Evolutionary conservation across 2,888 invertebrate species (phyloP).

Genomic region (Agrochola lota): DNA sequence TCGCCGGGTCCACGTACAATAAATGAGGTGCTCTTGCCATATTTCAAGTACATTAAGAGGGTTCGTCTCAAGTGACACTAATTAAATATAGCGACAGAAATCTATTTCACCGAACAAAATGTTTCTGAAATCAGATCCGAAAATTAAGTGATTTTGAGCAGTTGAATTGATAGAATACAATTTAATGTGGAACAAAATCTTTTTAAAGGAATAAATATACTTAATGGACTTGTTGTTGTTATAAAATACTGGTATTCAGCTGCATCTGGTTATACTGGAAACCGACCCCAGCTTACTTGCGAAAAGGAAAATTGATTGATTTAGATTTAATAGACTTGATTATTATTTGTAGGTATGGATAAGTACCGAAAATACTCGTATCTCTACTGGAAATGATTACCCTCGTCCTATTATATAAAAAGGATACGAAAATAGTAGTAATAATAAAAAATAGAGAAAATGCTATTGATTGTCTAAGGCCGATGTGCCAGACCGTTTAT

Average conservation of each 20-base stretch:
- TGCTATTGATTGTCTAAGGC: not conserved
- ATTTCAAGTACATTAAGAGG: slow-evolving; percentile 54
- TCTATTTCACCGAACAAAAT: slow-evolving; percentile 42
- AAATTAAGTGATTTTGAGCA: slow-evolving; percentile 32
- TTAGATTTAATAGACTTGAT: not conserved
- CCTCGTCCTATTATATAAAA: not conserved
- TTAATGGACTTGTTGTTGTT: not conserved
- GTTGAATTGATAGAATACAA: slow-evolving; percentile 9
- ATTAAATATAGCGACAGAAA: slow-evolving; percentile 53
- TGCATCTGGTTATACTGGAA: too few species aligned
- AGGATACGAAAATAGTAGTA: not conserved
- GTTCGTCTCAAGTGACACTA: slow-evolving; percentile 50
- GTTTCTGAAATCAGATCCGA: slow-evolving; percentile 42
- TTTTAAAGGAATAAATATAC: not conserved
- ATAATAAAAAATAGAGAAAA: not conserved
- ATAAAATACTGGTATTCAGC: too few species aligned
- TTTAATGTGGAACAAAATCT: not conserved
- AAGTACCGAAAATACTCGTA: not conserved
- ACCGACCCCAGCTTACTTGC: too few species aligned
- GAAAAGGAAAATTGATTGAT: too few species aligned
- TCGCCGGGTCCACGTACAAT: slow-evolving; percentile 40
- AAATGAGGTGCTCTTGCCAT: slow-evolving; percentile 42
- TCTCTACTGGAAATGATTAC: not conserved
- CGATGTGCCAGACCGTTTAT: not conserved
- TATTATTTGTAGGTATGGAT: not conserved